Conservation (phyloP, 2,888 invertebrate species). For the Pelosia muscerda region DNA sequence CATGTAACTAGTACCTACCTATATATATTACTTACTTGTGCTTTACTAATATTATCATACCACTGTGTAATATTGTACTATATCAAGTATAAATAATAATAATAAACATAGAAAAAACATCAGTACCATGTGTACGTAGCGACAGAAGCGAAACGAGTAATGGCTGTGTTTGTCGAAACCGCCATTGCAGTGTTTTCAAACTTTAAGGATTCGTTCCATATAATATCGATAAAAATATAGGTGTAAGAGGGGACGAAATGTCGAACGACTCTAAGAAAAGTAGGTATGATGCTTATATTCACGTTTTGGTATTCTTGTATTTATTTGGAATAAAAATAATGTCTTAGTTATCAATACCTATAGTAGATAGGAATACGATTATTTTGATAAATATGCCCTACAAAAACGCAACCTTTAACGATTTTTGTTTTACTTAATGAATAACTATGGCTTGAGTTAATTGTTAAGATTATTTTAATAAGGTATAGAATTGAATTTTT, state of each 20-base stretch:
- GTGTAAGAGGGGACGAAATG: slow-evolving; percentile 14
- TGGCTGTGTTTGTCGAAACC: slow-evolving; percentile 69
- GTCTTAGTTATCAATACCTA: background rate
- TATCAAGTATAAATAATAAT: too few relatives aligned
- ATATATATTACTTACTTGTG: background rate
- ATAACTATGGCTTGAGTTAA: too few relatives aligned
- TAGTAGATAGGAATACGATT: background rate
- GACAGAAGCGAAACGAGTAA: slow-evolving; percentile 58
- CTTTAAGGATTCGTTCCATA: slow-evolving; percentile 60
- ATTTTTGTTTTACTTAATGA: background rate
- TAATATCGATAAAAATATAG: slow-evolving; percentile 56
- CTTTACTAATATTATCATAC: background rate
- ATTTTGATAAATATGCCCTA: too few relatives aligned
- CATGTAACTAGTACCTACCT: background rate
- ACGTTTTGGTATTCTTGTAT: background rate
- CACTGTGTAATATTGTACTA: background rate
- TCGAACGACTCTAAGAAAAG: slow-evolving; percentile 14
- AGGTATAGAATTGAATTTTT: background rate
- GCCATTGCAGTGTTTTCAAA: slow-evolving; percentile 63
- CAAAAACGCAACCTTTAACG: too few relatives aligned
- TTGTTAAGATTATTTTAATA: too few relatives aligned
- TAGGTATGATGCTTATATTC: slow-evolving; percentile 12
- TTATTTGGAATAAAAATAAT: background rate
- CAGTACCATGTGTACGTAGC: slow-evolving; percentile 54
- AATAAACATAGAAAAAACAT: background rate